Base-by-base conservation (phyloP, 2,113 vertebrate genomes). In the Silurus glanis region DNA sequence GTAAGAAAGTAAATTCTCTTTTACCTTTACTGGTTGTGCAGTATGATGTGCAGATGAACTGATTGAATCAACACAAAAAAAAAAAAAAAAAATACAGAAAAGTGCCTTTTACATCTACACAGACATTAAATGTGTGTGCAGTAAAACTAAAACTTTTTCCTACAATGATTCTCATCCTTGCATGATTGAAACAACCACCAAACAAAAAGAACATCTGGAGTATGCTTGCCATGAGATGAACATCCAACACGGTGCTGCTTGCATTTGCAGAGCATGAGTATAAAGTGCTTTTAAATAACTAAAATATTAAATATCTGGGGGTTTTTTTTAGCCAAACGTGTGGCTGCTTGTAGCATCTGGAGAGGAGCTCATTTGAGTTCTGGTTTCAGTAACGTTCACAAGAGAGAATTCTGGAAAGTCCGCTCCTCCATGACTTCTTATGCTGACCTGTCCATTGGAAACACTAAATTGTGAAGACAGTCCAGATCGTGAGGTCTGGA, bases 401-500 rank as follows among this genome's bases (percentile, higher is more conserved):
- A 98, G 95, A 89, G 97, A 96, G 91, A 99, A 99, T 93, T 99
- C 98, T 90, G 97, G 95, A 93, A 99, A 99, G 89, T 99, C 98
- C 92, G 96, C 95, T 95, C 95, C 95, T 92, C 95, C 95, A 90
- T 97, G 97, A 93, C 96, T 96, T 92, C 97, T 96, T 85, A 99
- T 95, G 95, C 95, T 97, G 92, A 97, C 96, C 93, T 98, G 98
- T 96, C 98, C 98, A 88, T 97, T 99, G 95, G 97, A 95, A 94
- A 97, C 95, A 88, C 96, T 96, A 94, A 98, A 99, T 84, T 98
- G 97, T 90, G 97, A 96, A 71, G 97, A 96, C 89, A 97, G 93
- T 90, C 95, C 97, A 90, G 97, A 95, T 93, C 97, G 95, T 4
- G 96, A 92, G 25, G 96, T 95, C 91, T 97, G 97, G 93, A 98